These are phyloP conservation scores for Probosciger aterrimus DNA, from an alignment of 2,113 vertebrate genomes.

Conservation along the genomic window DNA sequence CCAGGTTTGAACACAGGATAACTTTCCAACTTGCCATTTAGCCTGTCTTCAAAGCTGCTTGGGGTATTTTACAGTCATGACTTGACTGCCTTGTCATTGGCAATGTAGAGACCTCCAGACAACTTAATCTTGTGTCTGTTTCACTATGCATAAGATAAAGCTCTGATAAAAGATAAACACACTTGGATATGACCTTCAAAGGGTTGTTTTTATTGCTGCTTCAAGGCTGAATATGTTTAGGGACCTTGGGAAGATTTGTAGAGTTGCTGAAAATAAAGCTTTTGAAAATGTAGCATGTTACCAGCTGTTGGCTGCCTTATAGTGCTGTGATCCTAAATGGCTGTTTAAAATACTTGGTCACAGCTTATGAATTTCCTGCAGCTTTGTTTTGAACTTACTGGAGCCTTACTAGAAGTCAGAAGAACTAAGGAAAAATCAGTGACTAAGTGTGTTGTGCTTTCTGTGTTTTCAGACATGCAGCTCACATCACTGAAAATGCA, in stretches of 20 bases:
- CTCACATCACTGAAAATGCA: background rate
- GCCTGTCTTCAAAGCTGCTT: background rate
- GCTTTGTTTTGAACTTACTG: background rate
- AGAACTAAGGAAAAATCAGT: background rate
- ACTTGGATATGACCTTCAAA: background rate
- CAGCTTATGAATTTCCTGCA: background rate
- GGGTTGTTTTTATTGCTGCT: slow-evolving; percentile 10
- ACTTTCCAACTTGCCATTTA: background rate
- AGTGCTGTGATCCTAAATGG: background rate
- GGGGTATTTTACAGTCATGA: background rate
- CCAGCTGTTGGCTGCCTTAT: background rate
- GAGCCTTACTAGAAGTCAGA: background rate
- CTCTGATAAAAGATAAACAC: background rate
- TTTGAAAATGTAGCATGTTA: background rate
- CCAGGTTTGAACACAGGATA: background rate
- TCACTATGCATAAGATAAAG: background rate
- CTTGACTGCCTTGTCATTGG: background rate
- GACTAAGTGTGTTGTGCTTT: background rate
- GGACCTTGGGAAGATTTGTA: slow-evolving; percentile 52
- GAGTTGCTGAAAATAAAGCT: slow-evolving; percentile 11
- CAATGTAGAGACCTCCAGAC: background rate
- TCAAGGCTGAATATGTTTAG: slow-evolving; percentile 46
- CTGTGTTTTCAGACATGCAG: background rate
- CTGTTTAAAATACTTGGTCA: background rate
- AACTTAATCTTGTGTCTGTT: background rate